A percentile compares a stretch with the other conserved stretches of the same genome.
These are phyloP conservation scores for Cydia amplana DNA, from an alignment of 1,140 invertebrate genomes.

Conservation along the genomic window DNA sequence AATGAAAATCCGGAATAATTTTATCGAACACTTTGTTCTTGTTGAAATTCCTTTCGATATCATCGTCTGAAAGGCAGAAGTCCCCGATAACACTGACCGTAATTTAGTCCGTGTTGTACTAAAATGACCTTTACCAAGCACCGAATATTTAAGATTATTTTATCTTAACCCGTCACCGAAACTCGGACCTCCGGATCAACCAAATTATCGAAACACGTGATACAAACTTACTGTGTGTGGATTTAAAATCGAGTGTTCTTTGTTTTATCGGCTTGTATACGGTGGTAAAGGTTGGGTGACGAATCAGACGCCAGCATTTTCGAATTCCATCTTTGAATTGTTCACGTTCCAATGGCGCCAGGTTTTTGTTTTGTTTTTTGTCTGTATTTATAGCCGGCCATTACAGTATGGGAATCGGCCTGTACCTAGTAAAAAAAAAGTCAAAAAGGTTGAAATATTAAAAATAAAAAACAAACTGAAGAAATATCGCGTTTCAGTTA, in stretches of 20 bases:
- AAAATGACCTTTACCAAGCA: slow-evolving; percentile 44
- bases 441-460: background rate
- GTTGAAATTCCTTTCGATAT: slow-evolving; percentile 21
- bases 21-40: slow-evolving; percentile 32
- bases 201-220: slow-evolving; percentile 3
- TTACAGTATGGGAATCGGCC: background rate
- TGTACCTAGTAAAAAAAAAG: background rate
- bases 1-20: slow-evolving; percentile 14
- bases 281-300: slow-evolving; percentile 50
- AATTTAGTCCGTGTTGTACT: slow-evolving; percentile 28
- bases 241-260: slow-evolving; percentile 43
- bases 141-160: slow-evolving; percentile 68
- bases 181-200: slow-evolving; percentile 51
- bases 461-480: background rate
- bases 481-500: background rate
- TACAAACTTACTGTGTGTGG: slow-evolving; percentile 37
- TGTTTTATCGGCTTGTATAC: background rate
- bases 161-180: slow-evolving; percentile 60
- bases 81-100: slow-evolving; percentile 11
- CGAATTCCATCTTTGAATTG: slow-evolving; percentile 59
- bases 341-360: slow-evolving; percentile 58
- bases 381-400: slow-evolving; percentile 9
- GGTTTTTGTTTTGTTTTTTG: slow-evolving; percentile 50
- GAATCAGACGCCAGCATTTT: slow-evolving; percentile 53
- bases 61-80: slow-evolving; percentile 15